These are phyloP conservation scores for Circaetus gallicus DNA, from an alignment of 2,113 vertebrate species.

Conservation along the genomic window DNA sequence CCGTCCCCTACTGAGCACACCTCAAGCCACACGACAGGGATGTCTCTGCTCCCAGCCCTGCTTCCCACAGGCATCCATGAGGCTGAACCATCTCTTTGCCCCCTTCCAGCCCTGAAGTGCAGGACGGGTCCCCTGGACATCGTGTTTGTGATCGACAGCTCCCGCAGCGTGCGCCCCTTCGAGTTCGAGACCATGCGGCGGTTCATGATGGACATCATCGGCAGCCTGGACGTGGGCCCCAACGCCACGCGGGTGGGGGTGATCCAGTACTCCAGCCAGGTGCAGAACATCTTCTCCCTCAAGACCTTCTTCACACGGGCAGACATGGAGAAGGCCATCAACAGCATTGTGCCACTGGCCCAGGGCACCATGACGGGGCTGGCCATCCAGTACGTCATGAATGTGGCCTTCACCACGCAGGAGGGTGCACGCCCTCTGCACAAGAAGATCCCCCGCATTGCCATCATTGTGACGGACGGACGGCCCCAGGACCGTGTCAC, in stretches of 20 bases:
- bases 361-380: conserved; percentile 98
- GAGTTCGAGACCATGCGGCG: conserved; percentile 96
- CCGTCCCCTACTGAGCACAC: too few species aligned
- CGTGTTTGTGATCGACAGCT: conserved; percentile 96
- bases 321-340: conserved; percentile 88
- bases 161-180: conserved; percentile 90
- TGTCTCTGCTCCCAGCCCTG: background rate
- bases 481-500: conserved; percentile 93
- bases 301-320: conserved; percentile 76
- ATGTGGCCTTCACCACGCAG: conserved; percentile 82
- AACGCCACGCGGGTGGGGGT: conserved; percentile 87
- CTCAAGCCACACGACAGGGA: background rate
- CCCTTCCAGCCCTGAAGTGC: conserved; percentile 77
- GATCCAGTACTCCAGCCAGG: conserved; percentile 97
- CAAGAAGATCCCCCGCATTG: conserved; percentile 84
- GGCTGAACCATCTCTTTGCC: background rate
- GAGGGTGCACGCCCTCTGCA: conserved; percentile 81
- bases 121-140: conserved; percentile 89
- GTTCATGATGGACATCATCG: conserved; percentile 92
- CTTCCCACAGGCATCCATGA: accelerated
- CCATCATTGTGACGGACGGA: conserved; percentile 91
- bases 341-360: conserved; percentile 86
- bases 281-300: conserved; percentile 92
- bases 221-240: conserved; percentile 84
- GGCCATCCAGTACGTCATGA: conserved; percentile 93